phyloP scores from a whole-genome alignment of 2,113 vertebrate species.

The Myxocyprinus asiaticus region DNA sequence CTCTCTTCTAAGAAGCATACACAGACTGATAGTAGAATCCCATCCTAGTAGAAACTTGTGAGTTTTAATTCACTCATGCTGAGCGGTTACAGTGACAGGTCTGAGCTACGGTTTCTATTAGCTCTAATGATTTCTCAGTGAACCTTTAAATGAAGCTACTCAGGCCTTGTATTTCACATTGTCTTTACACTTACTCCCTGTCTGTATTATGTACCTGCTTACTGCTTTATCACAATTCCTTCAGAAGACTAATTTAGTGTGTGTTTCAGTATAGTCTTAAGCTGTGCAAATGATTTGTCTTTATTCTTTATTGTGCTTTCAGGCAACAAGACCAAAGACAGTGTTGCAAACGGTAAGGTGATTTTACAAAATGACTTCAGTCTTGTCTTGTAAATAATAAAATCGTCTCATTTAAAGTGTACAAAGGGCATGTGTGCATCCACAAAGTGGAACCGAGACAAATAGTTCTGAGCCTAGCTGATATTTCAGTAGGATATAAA shows the following conservation, averaged over 20 bases:
- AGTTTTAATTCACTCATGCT: neutral
- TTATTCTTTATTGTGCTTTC: conserved; percentile 55
- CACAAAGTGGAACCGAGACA: conserved; percentile 30
- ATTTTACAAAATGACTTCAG: conserved; percentile 22
- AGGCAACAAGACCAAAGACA: conserved; percentile 96
- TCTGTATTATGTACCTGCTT: neutral
- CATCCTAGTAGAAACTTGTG: too few relatives aligned
- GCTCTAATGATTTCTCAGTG: conserved; percentile 32
- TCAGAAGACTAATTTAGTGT: conserved; percentile 2
- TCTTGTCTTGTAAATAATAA: conserved; percentile 47
- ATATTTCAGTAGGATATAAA: conserved; percentile 6
- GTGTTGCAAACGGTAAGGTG: conserved; percentile 89
- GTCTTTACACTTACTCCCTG: neutral
- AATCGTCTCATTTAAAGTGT: conserved; percentile 28
- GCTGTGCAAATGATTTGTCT: neutral
- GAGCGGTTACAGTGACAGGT: neutral
- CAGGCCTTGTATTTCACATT: conserved; percentile 24
- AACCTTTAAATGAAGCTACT: conserved; percentile 31
- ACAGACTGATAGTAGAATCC: too few relatives aligned
- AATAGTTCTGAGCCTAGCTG: conserved; percentile 15
- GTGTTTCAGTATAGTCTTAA: neutral
- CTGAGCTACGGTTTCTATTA: conserved; percentile 21
- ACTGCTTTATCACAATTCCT: neutral
- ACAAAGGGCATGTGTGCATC: conserved; percentile 14
- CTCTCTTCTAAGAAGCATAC: too few relatives aligned